Base-by-base conservation (phyloP, 2,888 invertebrate genomes). In the Anorthoa munda region DNA sequence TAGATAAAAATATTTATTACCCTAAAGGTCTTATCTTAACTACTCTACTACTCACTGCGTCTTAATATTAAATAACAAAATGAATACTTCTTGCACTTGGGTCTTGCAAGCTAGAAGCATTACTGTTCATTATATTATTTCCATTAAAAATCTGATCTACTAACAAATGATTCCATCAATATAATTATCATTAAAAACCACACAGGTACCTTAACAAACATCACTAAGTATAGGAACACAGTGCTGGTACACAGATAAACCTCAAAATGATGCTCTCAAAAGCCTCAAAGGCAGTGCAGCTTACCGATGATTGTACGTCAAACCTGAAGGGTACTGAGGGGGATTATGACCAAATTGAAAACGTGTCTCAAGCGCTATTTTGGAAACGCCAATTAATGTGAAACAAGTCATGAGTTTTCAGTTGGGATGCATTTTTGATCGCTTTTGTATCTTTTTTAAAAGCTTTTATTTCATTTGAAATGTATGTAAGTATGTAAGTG, bases 341-440 rank as follows among this genome's bases (percentile, higher is more conserved):
- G 77, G 88, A 89, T 88, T 87, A 87, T 79, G 75, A 66, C 66
- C 67, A 82, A 89, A 89, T 89, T 89, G 89, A 85, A 88, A 84
- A 89, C 90, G 89, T 89, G 89, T 88, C 85, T 84, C 79, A 64
- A 77, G 65, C 78, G 79, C 66, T 77, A 80, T 80, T 87, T 87
- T 82, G 75, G 79, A 51, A 79, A 75, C 69, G 77, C 76, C 83
- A 87, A 87, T 87, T 87, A 87, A 84, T 79, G 39, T 12, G 72
- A 80, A 78, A 77, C 81, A 70, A 75, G 76, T 75, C 55, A 55
- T 45, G 17, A n/a, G 48, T 55, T 45, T 12, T 21, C 45, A 18
- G n/a, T 21, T n/a, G 18, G 26, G 21, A 61, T 48, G 65, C 56
- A 53, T 74, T 74, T 79, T 55, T 56, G 5, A 26, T 64, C 21